A percentile compares a stretch with the other conserved stretches of the same genome.
Evolutionary conservation across 1,140 invertebrate species (phyloP).

Genomic region (Heliothis virescens): DNA sequence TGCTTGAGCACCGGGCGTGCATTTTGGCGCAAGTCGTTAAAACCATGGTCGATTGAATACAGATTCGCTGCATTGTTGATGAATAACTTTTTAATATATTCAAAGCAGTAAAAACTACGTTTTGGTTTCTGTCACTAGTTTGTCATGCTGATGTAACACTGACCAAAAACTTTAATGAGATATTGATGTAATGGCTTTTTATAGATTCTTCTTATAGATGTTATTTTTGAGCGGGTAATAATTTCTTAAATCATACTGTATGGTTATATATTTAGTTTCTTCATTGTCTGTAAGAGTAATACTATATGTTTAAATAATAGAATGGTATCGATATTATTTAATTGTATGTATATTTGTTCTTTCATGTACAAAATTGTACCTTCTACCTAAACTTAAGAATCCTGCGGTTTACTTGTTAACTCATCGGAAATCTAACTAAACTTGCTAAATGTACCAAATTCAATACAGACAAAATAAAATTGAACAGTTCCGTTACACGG

Average conservation of each 20-base stretch:
- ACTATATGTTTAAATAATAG: too few relatives aligned
- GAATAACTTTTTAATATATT: neutral
- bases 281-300: too few relatives aligned
- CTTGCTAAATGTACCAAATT: too few relatives aligned
- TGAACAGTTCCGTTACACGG: too few relatives aligned
- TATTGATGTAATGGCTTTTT: neutral
- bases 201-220: neutral
- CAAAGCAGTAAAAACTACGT: slow-evolving; percentile 7
- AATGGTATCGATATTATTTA: too few relatives aligned
- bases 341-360: neutral
- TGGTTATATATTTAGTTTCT: too few relatives aligned
- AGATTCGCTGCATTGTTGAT: neutral
- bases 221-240: neutral
- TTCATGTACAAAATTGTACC: too few relatives aligned
- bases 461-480: too few relatives aligned
- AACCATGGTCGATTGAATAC: neutral
- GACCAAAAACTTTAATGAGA: neutral
- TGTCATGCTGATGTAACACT: slow-evolving; percentile 1
- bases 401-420: too few relatives aligned
- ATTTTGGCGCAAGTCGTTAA: neutral
- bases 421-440: too few relatives aligned
- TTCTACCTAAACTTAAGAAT: too few relatives aligned
- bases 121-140: neutral
- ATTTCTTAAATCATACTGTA: neutral
- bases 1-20: neutral